phyloP scores from a whole-genome alignment of 2,797 vertebrate genomes.

The Macrochelys suwanniensis region DNA sequence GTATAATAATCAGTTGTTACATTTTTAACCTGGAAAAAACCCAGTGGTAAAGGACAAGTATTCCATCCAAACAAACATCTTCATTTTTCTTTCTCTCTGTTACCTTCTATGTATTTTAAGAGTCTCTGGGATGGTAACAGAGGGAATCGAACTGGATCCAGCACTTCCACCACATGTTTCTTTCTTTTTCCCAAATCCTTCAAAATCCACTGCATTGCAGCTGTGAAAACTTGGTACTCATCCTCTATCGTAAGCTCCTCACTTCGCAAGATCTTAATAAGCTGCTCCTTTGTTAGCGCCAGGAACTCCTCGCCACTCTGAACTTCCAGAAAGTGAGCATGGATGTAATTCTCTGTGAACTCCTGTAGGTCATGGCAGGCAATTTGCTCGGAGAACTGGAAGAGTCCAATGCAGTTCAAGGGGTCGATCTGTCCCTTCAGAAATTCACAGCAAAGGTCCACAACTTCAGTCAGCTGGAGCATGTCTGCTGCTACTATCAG shows the following conservation, averaged over 20 bases:
- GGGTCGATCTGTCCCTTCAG: slow-evolving; percentile 94
- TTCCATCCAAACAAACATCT: background rate
- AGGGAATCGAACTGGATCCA: slow-evolving; percentile 95
- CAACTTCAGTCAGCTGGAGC: slow-evolving; percentile 95
- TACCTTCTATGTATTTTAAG: slow-evolving; percentile 96
- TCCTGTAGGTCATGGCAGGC: slow-evolving; percentile 92
- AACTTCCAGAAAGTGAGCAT: slow-evolving; percentile 95
- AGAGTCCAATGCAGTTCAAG: slow-evolving; percentile 94
- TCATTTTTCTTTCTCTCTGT: slow-evolving; percentile 17
- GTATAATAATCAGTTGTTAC: background rate
- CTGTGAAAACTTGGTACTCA: slow-evolving; percentile 96
- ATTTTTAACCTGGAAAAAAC: slow-evolving; percentile 14
- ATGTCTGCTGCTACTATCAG: slow-evolving; percentile 97
- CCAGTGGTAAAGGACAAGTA: background rate
- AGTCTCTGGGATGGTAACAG: slow-evolving; percentile 95
- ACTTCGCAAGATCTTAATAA: slow-evolving; percentile 91
- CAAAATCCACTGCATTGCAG: slow-evolving; percentile 96
- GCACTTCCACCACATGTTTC: slow-evolving; percentile 92
- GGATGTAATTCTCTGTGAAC: slow-evolving; percentile 96
- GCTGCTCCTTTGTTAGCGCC: slow-evolving; percentile 91
- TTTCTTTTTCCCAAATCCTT: slow-evolving; percentile 91
- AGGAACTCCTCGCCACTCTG: slow-evolving; percentile 90
- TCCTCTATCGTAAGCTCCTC: slow-evolving; percentile 97
- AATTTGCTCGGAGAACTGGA: slow-evolving; percentile 97
- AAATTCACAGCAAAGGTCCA: slow-evolving; percentile 94